These are phyloP conservation scores for Acrobasis consociella DNA, from an alignment of 2,888 invertebrate species.

Conservation along the genomic window DNA sequence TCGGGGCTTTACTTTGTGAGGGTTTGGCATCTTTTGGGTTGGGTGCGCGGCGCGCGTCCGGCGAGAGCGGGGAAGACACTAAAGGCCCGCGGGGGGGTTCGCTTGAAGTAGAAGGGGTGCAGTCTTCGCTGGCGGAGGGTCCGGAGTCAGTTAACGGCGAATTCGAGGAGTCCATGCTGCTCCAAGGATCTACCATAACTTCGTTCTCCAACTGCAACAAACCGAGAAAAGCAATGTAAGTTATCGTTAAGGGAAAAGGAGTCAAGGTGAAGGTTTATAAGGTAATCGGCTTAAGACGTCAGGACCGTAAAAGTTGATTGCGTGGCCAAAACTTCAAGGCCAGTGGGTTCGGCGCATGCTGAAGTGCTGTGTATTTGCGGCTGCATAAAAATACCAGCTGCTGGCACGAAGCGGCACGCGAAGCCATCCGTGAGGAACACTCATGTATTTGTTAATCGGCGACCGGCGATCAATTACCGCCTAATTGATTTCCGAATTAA, in stretches of 20 bases:
- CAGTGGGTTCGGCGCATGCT: constrained; percentile 41
- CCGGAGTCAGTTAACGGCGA: constrained; percentile 79
- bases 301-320: constrained; percentile 48
- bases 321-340: constrained; percentile 54
- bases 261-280: constrained; percentile 54
- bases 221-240: constrained; percentile 35
- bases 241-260: constrained; percentile 43
- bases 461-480: neutral
- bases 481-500: constrained; percentile 20
- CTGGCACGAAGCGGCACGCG: constrained; percentile 34
- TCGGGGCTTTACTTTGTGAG: constrained; percentile 50
- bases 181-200: constrained; percentile 81
- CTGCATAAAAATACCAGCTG: constrained; percentile 52
- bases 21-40: constrained; percentile 63
- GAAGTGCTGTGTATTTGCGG: constrained; percentile 51
- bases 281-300: constrained; percentile 51
- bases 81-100: constrained; percentile 58
- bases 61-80: constrained; percentile 56
- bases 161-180: constrained; percentile 81
- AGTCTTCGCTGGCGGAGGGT: constrained; percentile 78
- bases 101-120: constrained; percentile 74
- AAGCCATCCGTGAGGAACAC: neutral
- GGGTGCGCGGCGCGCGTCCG: constrained; percentile 63
- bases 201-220: constrained; percentile 83
- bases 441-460: constrained; percentile 9